A percentile compares a stretch with the other conserved stretches of the same genome.
Evolutionary conservation across 1,140 invertebrate species (phyloP).

Genomic region (Ips typographus): DNA sequence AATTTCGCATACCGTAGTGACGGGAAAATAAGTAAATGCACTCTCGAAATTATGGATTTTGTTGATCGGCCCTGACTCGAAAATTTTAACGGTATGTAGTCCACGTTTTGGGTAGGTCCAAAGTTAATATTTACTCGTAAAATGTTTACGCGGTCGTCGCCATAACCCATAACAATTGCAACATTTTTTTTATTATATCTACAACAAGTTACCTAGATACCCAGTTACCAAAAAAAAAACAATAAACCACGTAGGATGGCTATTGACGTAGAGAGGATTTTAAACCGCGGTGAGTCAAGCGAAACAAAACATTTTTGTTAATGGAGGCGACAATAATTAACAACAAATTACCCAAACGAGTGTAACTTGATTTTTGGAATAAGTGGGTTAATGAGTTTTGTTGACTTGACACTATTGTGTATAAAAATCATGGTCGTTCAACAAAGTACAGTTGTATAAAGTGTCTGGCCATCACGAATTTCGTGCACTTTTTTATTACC

Average conservation of each 20-base stretch:
- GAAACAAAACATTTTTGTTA: background rate
- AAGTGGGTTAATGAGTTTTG: background rate
- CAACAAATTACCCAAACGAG: background rate
- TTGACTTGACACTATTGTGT: background rate
- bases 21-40: too few relatives aligned
- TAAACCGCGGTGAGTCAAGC: background rate
- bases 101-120: slow-evolving; percentile 4
- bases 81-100: background rate
- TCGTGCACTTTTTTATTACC: background rate
- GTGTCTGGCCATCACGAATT: background rate
- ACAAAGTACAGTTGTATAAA: background rate
- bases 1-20: too few relatives aligned
- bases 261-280: background rate
- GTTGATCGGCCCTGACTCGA: background rate
- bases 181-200: background rate
- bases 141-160: background rate
- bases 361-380: background rate
- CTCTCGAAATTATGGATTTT: too few relatives aligned
- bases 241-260: background rate
- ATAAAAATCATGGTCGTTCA: too few relatives aligned
- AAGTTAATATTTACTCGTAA: slow-evolving; percentile 5
- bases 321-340: background rate
- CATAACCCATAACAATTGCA: background rate
- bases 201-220: background rate
- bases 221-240: background rate